phyloP scores from a whole-genome alignment of 2,113 vertebrate species.

The Menura novaehollandiae region DNA sequence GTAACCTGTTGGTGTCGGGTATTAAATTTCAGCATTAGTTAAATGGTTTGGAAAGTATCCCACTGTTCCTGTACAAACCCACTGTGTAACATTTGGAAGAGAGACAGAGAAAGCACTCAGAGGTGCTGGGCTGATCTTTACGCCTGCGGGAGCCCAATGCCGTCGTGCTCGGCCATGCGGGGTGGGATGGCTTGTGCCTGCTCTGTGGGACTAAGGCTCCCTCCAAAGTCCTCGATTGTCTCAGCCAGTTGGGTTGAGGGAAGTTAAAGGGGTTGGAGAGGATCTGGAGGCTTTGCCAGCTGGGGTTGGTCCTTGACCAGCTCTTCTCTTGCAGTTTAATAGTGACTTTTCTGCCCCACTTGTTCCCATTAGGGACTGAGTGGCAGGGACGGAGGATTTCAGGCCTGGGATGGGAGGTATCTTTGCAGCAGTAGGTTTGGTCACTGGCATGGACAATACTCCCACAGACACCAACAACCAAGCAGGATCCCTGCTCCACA shows the following conservation, averaged over 20 bases:
- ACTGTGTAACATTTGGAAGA: constrained; percentile 49
- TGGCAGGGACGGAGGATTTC: not conserved
- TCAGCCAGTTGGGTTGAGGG: not conserved
- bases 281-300: not conserved
- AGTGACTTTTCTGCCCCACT: not conserved
- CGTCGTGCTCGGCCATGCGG: fast-evolving
- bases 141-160: not conserved
- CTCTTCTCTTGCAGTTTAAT: not conserved
- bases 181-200: not conserved
- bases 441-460: not conserved
- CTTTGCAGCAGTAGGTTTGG: not conserved
- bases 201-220: not conserved
- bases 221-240: not conserved
- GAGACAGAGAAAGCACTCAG: constrained; percentile 32
- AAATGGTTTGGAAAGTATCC: constrained; percentile 56
- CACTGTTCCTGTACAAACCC: constrained; percentile 43
- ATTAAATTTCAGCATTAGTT: constrained; percentile 53
- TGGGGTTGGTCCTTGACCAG: not conserved
- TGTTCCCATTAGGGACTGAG: not conserved
- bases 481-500: not conserved
- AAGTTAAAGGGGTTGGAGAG: not conserved
- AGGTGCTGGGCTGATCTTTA: not conserved
- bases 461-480: not conserved
- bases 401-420: not conserved
- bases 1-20: constrained; percentile 10